Evolutionary conservation across 2,797 vertebrate genomes (phyloP), one percentile per base, ranked within the genome.

Genomic region (Pachyuromys duprasi): DNA sequence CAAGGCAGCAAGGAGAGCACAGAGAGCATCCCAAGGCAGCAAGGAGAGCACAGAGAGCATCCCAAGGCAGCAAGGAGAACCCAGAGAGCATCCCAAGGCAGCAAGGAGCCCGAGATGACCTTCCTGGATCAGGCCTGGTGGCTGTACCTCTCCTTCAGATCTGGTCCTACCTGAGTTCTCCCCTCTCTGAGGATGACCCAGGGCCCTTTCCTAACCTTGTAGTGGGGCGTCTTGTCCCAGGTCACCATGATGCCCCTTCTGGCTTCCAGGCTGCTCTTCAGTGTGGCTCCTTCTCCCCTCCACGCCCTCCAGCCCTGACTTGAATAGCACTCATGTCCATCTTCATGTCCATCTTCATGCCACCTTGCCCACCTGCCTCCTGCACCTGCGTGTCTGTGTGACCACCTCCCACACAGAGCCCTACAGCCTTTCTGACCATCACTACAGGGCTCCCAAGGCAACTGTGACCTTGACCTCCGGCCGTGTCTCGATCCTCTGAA

Each of bases 381-480:
- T 60, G 1, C 53, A 12, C 5, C 75, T 12, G 36, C 31, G 42
- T 14, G 49, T 18, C 60, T 49, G 0, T 13, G 20, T 0, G 0
- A 33, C 45, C 0, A 15, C 88, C 18, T 31, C 70, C 22, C 6
- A 0, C 9, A 8, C 2, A 12, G 4, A 65, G 13, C 60, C 4
- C 45, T 53, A 2, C 0, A 4, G 33, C 33, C n/a, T 49, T 69
- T 33, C 20, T 22, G 5, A 42, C 17, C 28, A 63, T 9, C 8
- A 26, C 42, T 0, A 0, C 9, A 1, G 8, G 13, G 5, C 39
- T 36, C 83, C 57, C 18, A n/a, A 31, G 3, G 42, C 24, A 55
- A 9, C 53, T 9, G 14, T 0, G 6, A 1, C 3, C 0, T n/a
- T 15, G 11, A 53, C n/a, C 31, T 28, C 2, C 20, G 55, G 31